Evolutionary conservation across 2,888 invertebrate species (phyloP), one percentile per base, ranked within the genome.

Genomic region (Polyploca ridens): DNA sequence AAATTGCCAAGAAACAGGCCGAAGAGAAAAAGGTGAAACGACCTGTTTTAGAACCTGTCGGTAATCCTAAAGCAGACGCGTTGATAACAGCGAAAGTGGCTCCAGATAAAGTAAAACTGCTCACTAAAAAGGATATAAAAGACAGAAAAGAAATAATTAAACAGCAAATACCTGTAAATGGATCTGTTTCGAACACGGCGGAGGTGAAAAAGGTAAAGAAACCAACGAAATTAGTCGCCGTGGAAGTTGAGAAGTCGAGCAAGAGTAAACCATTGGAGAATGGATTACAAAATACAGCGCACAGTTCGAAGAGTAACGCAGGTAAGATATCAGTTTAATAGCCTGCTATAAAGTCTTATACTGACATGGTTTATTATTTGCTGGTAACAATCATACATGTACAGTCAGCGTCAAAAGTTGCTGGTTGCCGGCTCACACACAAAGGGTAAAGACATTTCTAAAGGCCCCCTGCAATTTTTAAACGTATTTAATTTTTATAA

Each of bases 81-180:
- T 72, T 93, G 62, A 78, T 93, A 61, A 77, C 85, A 2, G 75
- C 76, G 10, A 93, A 91, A 77, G 78, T 90, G 0, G 89, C 92
- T 1, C 86, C 90, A 2, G 94, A 94, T 66, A 94, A 94, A 74
- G 82, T 93, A 63, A 93, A 90, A 65, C 78, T 90, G 66, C 78
- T 90, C 1, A 88, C 88, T 0, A 94, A 89, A 73, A 93, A 89
- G 63, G 93, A 94, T 8, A 81, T 90, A 33, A 94, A 89, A 76
- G 91, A 89, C 63, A 88, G 89, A 69, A 91, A 87, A 70, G 94
- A 91, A 19, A 80, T 88, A 11, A 81, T 90, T 63, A 94, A 91
- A 68, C 92, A 91, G 64, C 92, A 93, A 81, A 85, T 72, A 62
- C 78, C 87, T 1, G 74, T 90, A 1, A 91, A 90, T 14, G 92